These are phyloP conservation scores for Scrobipalpa costella DNA, from an alignment of 2,888 invertebrate genomes.

Conservation along the genomic window DNA sequence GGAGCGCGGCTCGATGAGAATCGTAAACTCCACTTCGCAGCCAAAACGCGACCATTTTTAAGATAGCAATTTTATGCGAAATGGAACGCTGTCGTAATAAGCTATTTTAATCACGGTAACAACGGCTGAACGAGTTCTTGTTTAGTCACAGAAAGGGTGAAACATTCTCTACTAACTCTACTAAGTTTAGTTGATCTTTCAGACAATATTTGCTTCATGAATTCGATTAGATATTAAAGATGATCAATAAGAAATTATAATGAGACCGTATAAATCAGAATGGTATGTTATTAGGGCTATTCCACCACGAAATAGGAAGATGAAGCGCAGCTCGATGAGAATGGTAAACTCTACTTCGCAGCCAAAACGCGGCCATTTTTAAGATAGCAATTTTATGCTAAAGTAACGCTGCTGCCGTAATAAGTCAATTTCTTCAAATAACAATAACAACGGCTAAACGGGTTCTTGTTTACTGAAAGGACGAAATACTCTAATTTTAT, in stretches of 20 bases:
- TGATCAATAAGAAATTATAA: too few species aligned
- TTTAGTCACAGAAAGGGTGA: background rate
- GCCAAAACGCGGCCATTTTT: slow-evolving; percentile 51
- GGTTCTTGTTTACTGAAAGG: slow-evolving; percentile 17
- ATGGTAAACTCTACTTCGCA: slow-evolving; percentile 50
- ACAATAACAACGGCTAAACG: background rate
- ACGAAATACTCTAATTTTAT: slow-evolving; percentile 11
- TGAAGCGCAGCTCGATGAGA: slow-evolving; percentile 56
- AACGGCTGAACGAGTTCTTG: background rate
- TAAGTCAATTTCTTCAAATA: slow-evolving; percentile 19
- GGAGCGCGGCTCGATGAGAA: slow-evolving; percentile 64
- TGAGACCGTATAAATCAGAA: background rate
- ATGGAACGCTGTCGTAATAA: slow-evolving; percentile 30
- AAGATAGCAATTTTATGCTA: slow-evolving; percentile 44
- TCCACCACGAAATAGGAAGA: background rate
- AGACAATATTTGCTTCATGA: background rate
- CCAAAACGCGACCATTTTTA: slow-evolving; percentile 52
- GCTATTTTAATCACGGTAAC: slow-evolving; percentile 22
- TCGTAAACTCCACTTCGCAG: slow-evolving; percentile 49
- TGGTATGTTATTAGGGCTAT: background rate
- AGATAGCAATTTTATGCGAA: slow-evolving; percentile 44
- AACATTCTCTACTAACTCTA: too few species aligned
- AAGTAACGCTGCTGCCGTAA: slow-evolving; percentile 31
- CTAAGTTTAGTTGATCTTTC: slow-evolving; percentile 5
- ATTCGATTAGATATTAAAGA: background rate